Evolutionary conservation across 2,113 vertebrate genomes (phyloP).

Genomic region (Cryptomyrus ogoouensis): DNA sequence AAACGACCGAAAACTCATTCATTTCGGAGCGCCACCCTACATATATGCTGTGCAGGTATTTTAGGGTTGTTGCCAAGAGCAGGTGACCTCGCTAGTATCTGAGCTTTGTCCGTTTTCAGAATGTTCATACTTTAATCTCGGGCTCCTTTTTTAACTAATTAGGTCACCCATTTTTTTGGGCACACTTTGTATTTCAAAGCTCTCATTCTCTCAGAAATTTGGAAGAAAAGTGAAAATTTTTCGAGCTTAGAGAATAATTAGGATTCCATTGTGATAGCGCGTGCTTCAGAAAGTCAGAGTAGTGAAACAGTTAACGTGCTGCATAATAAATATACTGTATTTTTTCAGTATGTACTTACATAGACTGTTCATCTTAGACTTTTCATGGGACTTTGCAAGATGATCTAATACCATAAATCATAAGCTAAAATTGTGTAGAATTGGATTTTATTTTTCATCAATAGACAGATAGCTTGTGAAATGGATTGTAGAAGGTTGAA

Average conservation of each 20-base stretch:
- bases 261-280: background rate
- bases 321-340: background rate
- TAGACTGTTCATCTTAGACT: background rate
- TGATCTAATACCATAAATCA: background rate
- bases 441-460: background rate
- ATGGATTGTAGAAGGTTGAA: background rate
- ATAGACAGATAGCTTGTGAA: background rate
- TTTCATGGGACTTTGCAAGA: background rate
- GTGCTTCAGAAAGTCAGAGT: background rate
- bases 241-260: background rate
- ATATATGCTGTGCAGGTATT: background rate
- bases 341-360: background rate
- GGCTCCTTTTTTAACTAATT: conserved; percentile 5
- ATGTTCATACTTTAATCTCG: background rate
- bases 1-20: background rate
- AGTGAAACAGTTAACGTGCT: background rate
- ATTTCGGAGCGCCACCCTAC: background rate
- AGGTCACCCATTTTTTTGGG: background rate
- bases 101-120: background rate
- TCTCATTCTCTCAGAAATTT: background rate
- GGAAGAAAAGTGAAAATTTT: background rate
- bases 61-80: background rate
- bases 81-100: background rate
- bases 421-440: background rate
- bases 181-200: background rate